Conservation (phyloP, 2,113 vertebrate genomes). For the Elephantulus edwardii region DNA sequence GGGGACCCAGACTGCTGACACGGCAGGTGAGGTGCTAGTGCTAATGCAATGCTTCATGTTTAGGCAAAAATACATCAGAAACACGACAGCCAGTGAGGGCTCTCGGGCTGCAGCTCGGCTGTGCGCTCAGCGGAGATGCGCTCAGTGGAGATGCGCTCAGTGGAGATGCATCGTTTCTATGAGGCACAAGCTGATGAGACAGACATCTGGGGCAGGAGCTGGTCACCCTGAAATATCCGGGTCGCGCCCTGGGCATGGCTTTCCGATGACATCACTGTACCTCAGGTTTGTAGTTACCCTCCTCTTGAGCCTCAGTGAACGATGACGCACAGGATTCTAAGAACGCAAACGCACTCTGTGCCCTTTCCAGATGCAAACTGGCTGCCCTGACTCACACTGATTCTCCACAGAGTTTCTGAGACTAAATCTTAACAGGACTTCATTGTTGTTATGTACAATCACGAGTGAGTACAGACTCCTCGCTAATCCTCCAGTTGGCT, state of each 20-base stretch:
- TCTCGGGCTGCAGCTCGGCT: not conserved
- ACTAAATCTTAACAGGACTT: too few species aligned
- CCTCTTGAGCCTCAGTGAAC: not conserved
- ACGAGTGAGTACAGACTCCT: too few species aligned
- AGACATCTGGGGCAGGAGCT: not conserved
- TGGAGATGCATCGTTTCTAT: not conserved
- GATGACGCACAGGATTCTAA: not conserved
- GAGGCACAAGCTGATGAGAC: not conserved
- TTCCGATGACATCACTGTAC: not conserved
- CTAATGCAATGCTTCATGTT: not conserved
- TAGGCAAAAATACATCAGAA: not conserved
- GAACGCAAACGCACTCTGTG: not conserved
- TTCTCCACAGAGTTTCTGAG: too few species aligned
- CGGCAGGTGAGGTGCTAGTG: not conserved
- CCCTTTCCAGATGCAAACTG: not conserved
- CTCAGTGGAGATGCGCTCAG: not conserved
- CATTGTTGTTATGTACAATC: too few species aligned
- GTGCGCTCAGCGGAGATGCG: not conserved
- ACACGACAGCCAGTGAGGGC: not conserved
- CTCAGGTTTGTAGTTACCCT: not conserved
- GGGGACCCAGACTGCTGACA: accelerated
- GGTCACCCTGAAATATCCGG: not conserved
- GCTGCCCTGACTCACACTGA: too few species aligned
- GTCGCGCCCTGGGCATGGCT: accelerated
- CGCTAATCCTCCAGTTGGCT: too few species aligned